These are phyloP conservation scores for Sebastes cheni DNA, from an alignment of 2,797 vertebrate species.

Conservation along the genomic window DNA sequence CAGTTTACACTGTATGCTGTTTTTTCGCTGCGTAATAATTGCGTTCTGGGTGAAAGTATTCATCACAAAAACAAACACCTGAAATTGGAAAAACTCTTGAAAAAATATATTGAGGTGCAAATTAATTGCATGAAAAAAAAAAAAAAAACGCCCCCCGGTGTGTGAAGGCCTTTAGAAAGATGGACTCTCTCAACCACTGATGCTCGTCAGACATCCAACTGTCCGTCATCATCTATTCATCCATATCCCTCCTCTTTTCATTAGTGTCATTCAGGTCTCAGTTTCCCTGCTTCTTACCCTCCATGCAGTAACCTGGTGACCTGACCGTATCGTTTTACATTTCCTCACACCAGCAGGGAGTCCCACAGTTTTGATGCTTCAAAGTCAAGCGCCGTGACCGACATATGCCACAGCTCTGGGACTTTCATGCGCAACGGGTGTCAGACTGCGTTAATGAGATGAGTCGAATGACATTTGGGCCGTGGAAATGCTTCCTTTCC, in stretches of 20 bases:
- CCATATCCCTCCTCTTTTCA: not conserved
- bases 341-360: not conserved
- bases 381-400: not conserved
- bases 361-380: not conserved
- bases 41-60: no score
- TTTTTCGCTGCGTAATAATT: fast-evolving
- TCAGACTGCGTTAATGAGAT: conserved; percentile 21
- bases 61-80: no score
- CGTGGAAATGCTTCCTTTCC: not conserved
- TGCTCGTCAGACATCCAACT: not conserved
- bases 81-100: no score
- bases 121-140: no score
- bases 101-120: no score
- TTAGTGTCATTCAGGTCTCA: not conserved
- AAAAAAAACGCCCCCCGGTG: no score
- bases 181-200: not conserved
- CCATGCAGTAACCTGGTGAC: not conserved
- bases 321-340: not conserved
- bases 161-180: not conserved
- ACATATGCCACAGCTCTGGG: not conserved
- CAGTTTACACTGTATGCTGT: fast-evolving
- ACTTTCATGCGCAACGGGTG: not conserved
- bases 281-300: not conserved
- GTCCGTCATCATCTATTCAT: not conserved
- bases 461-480: conserved; percentile 22